phyloP scores from a whole-genome alignment of 2,113 vertebrate genomes.

The Mesocricetus auratus region DNA sequence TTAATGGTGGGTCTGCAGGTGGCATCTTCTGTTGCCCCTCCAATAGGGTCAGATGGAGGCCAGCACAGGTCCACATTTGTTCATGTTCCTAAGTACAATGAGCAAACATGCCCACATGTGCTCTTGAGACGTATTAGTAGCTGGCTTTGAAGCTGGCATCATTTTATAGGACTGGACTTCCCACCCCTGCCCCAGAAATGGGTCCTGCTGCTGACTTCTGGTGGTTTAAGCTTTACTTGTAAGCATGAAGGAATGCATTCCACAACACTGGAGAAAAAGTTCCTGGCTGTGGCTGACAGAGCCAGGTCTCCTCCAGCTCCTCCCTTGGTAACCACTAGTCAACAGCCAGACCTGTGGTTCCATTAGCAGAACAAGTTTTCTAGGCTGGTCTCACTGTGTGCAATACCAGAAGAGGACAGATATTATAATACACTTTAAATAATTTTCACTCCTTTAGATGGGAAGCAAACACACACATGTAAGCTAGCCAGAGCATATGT shows the following conservation, averaged over 20 bases:
- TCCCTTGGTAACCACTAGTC: no score
- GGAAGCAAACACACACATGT: background rate
- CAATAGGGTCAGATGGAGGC: background rate
- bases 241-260: background rate
- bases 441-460: slow-evolving; percentile 19
- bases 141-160: background rate
- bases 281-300: background rate
- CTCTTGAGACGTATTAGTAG: background rate
- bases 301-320: background rate
- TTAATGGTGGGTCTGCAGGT: background rate
- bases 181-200: background rate
- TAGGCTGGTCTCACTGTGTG: background rate
- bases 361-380: background rate
- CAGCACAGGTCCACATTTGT: background rate
- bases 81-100: background rate
- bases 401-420: background rate
- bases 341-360: background rate
- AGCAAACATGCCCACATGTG: background rate
- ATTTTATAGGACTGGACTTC: background rate
- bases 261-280: background rate
- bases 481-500: background rate
- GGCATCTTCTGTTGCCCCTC: background rate
- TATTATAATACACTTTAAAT: background rate
- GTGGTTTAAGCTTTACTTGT: background rate
- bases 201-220: slow-evolving; percentile 15